Evolutionary conservation across 2,797 vertebrate species (phyloP).

Genomic region (Cyprinella venusta): DNA sequence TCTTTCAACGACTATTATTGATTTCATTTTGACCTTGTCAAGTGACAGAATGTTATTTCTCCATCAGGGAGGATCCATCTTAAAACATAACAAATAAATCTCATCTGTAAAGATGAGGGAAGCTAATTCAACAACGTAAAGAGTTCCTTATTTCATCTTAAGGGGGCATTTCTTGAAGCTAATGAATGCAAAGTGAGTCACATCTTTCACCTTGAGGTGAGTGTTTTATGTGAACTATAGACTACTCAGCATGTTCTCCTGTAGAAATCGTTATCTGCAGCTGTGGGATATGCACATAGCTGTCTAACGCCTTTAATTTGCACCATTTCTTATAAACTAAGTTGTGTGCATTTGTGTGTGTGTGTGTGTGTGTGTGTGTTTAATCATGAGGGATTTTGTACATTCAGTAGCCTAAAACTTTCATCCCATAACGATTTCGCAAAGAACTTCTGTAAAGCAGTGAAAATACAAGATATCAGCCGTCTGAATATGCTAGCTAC

Average conservation of each 20-base stretch:
- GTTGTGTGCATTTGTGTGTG: not conserved
- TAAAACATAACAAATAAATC: not conserved
- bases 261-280: conserved; percentile 77
- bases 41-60: not conserved
- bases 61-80: not conserved
- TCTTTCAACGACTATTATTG: conserved; percentile 12
- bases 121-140: not conserved
- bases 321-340: conserved; percentile 57
- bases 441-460: not conserved
- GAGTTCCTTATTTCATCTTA: conserved; percentile 31
- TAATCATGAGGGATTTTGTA: not conserved
- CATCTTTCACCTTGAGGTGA: conserved; percentile 79
- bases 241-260: conserved; percentile 62
- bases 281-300: conserved; percentile 73
- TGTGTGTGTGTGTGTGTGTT: not conserved
- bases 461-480: not conserved
- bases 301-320: conserved; percentile 72
- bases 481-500: not conserved
- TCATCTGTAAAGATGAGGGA: not conserved
- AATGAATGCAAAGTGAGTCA: conserved; percentile 68
- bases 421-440: not conserved
- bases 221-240: conserved; percentile 71
- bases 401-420: not conserved
- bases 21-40: conserved; percentile 24
- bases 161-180: conserved; percentile 29